These are phyloP conservation scores for Hypselothyrea guttata DNA, from an alignment of 2,888 invertebrate species.

Conservation along the genomic window DNA sequence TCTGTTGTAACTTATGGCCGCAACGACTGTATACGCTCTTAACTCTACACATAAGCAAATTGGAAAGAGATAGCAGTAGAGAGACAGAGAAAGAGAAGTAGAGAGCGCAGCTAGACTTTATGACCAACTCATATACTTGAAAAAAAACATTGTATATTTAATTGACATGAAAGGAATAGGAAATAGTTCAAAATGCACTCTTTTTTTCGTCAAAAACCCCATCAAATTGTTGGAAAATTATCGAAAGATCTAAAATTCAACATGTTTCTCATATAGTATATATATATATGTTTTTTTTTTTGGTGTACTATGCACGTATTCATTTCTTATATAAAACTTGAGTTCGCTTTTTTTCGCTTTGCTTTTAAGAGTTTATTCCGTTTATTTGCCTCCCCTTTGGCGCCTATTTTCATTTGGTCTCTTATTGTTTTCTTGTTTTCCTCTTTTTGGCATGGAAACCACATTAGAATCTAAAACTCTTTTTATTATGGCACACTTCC, in stretches of 20 bases:
- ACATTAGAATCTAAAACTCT: constrained; percentile 37
- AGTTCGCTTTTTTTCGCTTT: not conserved
- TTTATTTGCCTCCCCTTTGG: constrained; percentile 15
- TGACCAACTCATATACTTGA: no score
- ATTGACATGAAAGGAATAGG: no score
- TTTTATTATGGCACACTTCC: constrained; percentile 41
- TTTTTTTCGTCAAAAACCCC: no score
- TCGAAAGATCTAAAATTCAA: no score
- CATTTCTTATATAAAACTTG: constrained; percentile 5
- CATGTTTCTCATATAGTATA: no score
- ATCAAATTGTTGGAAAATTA: no score
- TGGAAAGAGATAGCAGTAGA: not conserved
- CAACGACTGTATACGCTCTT: constrained; percentile 15
- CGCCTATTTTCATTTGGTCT: constrained; percentile 3
- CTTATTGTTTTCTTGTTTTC: constrained; percentile 1
- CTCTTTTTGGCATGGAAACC: constrained; percentile 41
- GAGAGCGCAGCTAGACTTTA: no score
- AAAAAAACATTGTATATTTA: no score
- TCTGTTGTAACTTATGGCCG: constrained; percentile 6
- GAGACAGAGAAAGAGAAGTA: no score
- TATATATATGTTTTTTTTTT: no score
- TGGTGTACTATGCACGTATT: no score
- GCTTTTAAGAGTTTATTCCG: not conserved
- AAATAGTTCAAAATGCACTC: no score
- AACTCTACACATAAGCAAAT: constrained; percentile 4